Evolutionary conservation across 2,113 vertebrate genomes (phyloP).

Genomic region (Gobio gobio): DNA sequence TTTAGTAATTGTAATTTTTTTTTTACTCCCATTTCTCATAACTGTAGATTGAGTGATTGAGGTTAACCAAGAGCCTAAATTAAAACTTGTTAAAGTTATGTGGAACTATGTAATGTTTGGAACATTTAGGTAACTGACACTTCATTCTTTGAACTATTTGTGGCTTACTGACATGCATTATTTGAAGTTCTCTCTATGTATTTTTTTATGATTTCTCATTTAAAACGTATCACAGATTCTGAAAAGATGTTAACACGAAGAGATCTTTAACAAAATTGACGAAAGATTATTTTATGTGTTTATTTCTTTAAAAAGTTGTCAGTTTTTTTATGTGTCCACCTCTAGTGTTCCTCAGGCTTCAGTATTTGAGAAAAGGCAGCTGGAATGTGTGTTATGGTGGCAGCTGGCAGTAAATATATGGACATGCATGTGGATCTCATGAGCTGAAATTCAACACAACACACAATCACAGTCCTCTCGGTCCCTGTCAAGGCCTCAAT

Average conservation of each 20-base stretch:
- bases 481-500: constrained; percentile 34
- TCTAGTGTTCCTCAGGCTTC: neutral
- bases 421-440: constrained; percentile 43
- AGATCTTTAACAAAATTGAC: neutral
- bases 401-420: constrained; percentile 29
- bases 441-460: constrained; percentile 19
- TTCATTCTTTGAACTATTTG: constrained; percentile 20
- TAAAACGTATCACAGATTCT: neutral
- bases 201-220: neutral
- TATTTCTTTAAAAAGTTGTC: neutral
- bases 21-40: constrained; percentile 28
- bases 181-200: neutral
- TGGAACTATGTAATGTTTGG: constrained; percentile 19
- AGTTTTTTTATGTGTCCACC: neutral
- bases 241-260: neutral
- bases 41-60: constrained; percentile 49
- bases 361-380: neutral
- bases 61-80: constrained; percentile 54
- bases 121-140: neutral
- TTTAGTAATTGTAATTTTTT: neutral
- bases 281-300: neutral
- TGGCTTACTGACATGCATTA: neutral
- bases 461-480: constrained; percentile 36
- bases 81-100: constrained; percentile 36
- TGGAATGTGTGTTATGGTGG: constrained; percentile 37